phyloP scores from a whole-genome alignment of 2,113 vertebrate species.

The Anarrhichthys ocellatus region DNA sequence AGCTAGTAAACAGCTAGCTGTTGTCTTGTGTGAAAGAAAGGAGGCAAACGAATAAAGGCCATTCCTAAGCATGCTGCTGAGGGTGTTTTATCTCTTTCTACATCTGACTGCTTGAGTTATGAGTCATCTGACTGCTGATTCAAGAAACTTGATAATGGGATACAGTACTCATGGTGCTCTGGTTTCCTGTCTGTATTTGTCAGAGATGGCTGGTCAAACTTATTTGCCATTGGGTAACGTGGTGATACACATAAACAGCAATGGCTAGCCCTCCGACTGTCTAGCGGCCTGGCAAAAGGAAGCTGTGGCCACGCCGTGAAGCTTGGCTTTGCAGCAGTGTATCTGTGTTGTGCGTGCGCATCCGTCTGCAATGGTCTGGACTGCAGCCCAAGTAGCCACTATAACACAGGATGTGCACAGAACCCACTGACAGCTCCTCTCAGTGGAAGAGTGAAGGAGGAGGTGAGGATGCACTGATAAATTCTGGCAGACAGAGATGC shows the following conservation, averaged over 20 bases:
- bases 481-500: slow-evolving; percentile 38
- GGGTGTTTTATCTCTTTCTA: slow-evolving; percentile 14
- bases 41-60: not conserved
- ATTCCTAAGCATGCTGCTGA: slow-evolving; percentile 1
- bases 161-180: slow-evolving; percentile 6
- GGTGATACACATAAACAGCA: slow-evolving; percentile 36
- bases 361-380: slow-evolving; percentile 65
- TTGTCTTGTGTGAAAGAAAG: not conserved
- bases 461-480: slow-evolving; percentile 39
- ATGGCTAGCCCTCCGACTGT: slow-evolving; percentile 37
- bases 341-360: slow-evolving; percentile 53
- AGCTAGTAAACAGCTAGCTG: not conserved
- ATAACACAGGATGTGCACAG: slow-evolving; percentile 36
- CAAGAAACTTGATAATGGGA: slow-evolving; percentile 32
- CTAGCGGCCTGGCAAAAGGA: slow-evolving; percentile 55
- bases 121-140: slow-evolving; percentile 54
- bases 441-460: slow-evolving; percentile 45
- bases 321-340: slow-evolving; percentile 29
- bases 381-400: slow-evolving; percentile 58
- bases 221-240: slow-evolving; percentile 29
- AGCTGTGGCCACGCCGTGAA: slow-evolving; percentile 57
- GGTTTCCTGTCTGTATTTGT: slow-evolving; percentile 18
- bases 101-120: slow-evolving; percentile 20
- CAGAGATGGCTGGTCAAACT: slow-evolving; percentile 25
- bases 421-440: slow-evolving; percentile 67